Evolutionary conservation across 2,888 invertebrate genomes (phyloP).

Genomic region (Mantis religiosa): DNA sequence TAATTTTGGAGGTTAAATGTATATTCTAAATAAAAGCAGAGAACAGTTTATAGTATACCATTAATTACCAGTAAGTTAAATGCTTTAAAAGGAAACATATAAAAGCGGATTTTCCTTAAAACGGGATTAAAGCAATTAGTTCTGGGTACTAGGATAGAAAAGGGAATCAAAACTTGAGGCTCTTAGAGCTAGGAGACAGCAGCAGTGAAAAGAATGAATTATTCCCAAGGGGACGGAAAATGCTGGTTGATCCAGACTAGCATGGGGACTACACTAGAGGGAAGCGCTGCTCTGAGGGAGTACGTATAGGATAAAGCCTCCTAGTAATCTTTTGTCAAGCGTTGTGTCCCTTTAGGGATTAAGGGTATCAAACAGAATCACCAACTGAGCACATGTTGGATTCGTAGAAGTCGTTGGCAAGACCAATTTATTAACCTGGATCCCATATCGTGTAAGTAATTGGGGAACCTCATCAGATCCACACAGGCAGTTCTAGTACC

Average conservation of each 20-base stretch:
- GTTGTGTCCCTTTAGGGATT: neutral
- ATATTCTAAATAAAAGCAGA: no score
- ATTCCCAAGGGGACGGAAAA: neutral
- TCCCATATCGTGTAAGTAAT: neutral
- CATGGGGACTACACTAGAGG: neutral
- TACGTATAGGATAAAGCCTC: neutral
- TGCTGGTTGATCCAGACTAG: neutral
- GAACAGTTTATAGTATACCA: no score
- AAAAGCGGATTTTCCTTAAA: neutral
- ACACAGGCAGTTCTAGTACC: neutral
- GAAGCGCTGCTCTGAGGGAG: neutral
- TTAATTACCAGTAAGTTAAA: no score
- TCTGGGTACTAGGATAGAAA: neutral
- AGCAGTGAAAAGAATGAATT: neutral
- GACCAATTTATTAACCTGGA: neutral
- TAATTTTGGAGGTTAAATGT: no score
- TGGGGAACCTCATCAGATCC: no score
- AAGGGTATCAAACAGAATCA: neutral
- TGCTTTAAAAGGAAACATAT: no score
- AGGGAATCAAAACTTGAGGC: neutral
- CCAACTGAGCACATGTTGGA: neutral
- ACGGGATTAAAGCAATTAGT: neutral
- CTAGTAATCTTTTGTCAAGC: neutral
- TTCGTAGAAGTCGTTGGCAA: neutral
- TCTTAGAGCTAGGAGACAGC: neutral